A percentile compares a stretch with the other conserved stretches of the same genome.
Evolutionary conservation across 2,888 invertebrate species (phyloP).

Genomic region (Drosophila siamana): DNA sequence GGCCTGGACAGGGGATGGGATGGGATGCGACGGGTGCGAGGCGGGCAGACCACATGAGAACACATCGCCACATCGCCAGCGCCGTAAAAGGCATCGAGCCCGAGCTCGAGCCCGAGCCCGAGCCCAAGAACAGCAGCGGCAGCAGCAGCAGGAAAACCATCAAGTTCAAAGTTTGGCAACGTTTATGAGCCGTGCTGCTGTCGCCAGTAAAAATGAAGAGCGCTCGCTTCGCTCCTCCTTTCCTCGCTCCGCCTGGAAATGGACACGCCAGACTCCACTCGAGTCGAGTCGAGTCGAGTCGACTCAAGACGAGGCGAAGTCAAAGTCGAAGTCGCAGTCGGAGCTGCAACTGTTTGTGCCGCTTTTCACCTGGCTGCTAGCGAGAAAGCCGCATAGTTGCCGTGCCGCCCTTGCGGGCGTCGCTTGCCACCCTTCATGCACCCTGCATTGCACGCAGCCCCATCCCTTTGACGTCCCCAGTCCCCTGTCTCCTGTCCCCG

Average conservation of each 20-base stretch:
- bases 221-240: neutral
- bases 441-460: neutral
- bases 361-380: constrained; percentile 36
- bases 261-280: constrained; percentile 2
- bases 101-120: constrained; percentile 10
- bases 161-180: constrained; percentile 83
- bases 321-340: neutral
- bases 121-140: neutral
- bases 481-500: neutral
- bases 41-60: constrained; percentile 53
- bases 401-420: too few relatives aligned
- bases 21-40: neutral
- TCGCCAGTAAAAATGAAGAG: constrained; percentile 72
- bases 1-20: constrained; percentile 2
- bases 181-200: constrained; percentile 75
- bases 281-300: neutral
- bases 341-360: neutral
- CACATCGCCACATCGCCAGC: constrained; percentile 53
- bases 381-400: constrained; percentile 19
- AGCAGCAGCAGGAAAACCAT: constrained; percentile 64
- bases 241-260: neutral
- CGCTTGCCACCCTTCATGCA: neutral
- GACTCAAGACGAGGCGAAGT: neutral
- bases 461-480: constrained; percentile 19
- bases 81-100: constrained; percentile 69